phyloP scores from a whole-genome alignment of 2,797 vertebrate genomes.

The Neoniphon sammara region DNA sequence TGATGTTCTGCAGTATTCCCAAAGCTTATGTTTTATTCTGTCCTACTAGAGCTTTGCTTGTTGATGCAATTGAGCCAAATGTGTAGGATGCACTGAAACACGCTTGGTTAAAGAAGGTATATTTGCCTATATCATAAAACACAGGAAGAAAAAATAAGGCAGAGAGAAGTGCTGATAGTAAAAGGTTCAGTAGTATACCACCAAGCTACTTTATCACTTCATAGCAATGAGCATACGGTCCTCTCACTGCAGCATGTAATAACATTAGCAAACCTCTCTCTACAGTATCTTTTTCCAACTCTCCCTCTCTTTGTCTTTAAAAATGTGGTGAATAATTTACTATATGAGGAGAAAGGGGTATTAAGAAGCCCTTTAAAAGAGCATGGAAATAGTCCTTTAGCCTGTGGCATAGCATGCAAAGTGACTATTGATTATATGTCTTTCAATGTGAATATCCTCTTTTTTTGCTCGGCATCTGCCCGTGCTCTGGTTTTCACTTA shows the following conservation, averaged over 20 bases:
- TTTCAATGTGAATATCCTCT: slow-evolving; percentile 69
- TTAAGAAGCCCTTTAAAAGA: slow-evolving; percentile 54
- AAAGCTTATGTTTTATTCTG: slow-evolving; percentile 20
- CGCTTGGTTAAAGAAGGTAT: not conserved
- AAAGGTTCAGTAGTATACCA: slow-evolving; percentile 28
- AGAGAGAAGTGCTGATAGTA: slow-evolving; percentile 18
- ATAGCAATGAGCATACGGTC: slow-evolving; percentile 32
- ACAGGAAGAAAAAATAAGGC: slow-evolving; percentile 19
- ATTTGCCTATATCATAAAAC: slow-evolving; percentile 15
- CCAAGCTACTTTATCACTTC: slow-evolving; percentile 40
- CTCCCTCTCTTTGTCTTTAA: slow-evolving; percentile 34
- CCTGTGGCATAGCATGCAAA: slow-evolving; percentile 52
- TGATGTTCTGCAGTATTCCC: slow-evolving; percentile 38
- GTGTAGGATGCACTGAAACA: slow-evolving; percentile 28
- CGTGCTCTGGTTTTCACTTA: slow-evolving; percentile 71
- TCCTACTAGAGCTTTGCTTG: slow-evolving; percentile 38
- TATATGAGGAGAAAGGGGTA: slow-evolving; percentile 46
- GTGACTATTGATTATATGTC: slow-evolving; percentile 75
- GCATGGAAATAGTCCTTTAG: slow-evolving; percentile 46
- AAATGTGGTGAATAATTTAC: slow-evolving; percentile 74
- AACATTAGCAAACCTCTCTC: slow-evolving; percentile 54
- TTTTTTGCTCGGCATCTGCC: slow-evolving; percentile 47
- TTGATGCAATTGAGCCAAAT: slow-evolving; percentile 37
- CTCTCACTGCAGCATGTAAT: slow-evolving; percentile 33
- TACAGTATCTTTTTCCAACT: slow-evolving; percentile 24